A percentile compares a stretch with the other conserved stretches of the same genome.
Evolutionary conservation across 2,113 vertebrate species (phyloP).

Genomic region (Hyaena hyaena): DNA sequence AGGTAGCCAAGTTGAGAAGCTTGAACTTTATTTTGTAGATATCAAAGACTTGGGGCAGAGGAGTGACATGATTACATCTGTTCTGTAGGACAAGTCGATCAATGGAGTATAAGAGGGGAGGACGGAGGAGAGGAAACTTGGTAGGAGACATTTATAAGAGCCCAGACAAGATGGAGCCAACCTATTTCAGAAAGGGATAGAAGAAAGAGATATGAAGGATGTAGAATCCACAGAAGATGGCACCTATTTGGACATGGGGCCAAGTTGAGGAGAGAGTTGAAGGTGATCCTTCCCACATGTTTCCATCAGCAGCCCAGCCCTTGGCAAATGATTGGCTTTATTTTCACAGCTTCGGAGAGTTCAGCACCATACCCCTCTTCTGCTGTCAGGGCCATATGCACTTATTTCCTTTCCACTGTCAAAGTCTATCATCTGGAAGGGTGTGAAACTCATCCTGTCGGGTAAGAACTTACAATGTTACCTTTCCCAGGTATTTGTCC

Average conservation of each 20-base stretch:
- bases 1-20: not conserved
- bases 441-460: not conserved
- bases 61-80: not conserved
- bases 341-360: not conserved
- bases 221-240: not conserved
- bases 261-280: not conserved
- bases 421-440: not conserved
- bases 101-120: not conserved
- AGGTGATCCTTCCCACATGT: not conserved
- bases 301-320: not conserved
- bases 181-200: not conserved
- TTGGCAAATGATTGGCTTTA: not conserved
- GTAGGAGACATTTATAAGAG: not conserved
- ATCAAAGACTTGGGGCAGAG: not conserved
- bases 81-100: not conserved
- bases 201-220: not conserved
- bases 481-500: not conserved
- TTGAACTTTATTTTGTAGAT: not conserved
- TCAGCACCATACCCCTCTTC: not conserved
- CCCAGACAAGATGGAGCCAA: not conserved
- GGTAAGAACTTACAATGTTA: not conserved
- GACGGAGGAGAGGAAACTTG: not conserved
- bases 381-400: too few species aligned
- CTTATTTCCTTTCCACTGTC: conserved; percentile 3
- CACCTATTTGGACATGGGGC: not conserved